Evolutionary conservation across 2,888 invertebrate species (phyloP), one percentile per base, ranked within the genome.

Genomic region (Spodoptera littoralis): DNA sequence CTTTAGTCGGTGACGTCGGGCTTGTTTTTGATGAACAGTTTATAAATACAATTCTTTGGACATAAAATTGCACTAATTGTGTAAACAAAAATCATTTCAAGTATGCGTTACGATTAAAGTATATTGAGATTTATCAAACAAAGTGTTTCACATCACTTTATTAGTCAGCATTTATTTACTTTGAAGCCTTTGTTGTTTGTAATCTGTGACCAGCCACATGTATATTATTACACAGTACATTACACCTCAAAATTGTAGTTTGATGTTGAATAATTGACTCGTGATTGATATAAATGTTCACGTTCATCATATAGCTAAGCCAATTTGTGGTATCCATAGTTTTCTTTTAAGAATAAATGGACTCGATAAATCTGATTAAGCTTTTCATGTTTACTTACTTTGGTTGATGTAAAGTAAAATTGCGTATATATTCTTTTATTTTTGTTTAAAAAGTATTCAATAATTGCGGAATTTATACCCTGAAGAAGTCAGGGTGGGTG

Each of bases 201-300:
- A n/a, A 30, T 74, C 69, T n/a, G 13, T 69, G 75, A n/a, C 53
- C 27, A 52, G 62, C 55, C 72, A 65, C 70, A 70, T 66, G 59
- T 71, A 79, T 63, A 72, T 82, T 79, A 81, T 86, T 80, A 84
- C 82, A 75, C 83, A 81, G 80, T 65, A 80, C 85, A 85, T 88
- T 86, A 80, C 81, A 77, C 70, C 69, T 72, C 72, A 75, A 86
- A 83, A 88, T 87, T 84, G 83, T 81, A 80, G 79, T 77, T 81
- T 81, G 80, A 84, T 82, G 77, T 77, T 82, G 80, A 76, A 82
- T 83, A 80, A 79, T 77, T 76, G 80, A 65, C 62, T 68, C 58
- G 49, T 65, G 79, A 75, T 77, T 74, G 66, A 62, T 73, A 71
- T 65, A 76, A 79, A 77, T 77, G 75, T 53, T 50, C 41, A 27